phyloP scores from a whole-genome alignment of 2,113 vertebrate species.

The Nannobrachium achirus region DNA sequence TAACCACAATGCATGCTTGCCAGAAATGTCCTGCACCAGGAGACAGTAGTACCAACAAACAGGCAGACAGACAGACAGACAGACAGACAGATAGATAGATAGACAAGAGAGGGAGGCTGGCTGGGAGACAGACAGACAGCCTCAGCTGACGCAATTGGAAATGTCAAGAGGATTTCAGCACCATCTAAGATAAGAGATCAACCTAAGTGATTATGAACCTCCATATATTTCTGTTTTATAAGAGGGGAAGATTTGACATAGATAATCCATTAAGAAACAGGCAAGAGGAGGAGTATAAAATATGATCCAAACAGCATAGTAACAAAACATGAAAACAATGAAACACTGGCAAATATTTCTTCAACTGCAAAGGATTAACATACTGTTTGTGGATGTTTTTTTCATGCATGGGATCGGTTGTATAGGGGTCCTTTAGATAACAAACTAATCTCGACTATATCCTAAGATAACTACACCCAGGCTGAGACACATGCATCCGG shows the following conservation, averaged over 20 bases:
- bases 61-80: slow-evolving; percentile 6
- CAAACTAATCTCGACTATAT: slow-evolving; percentile 30
- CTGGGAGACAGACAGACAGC: background rate
- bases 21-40: background rate
- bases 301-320: background rate
- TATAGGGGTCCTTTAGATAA: slow-evolving; percentile 65
- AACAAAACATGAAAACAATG: background rate
- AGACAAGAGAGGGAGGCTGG: background rate
- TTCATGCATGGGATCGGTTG: slow-evolving; percentile 42
- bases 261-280: background rate
- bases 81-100: background rate
- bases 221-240: slow-evolving; percentile 10
- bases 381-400: slow-evolving; percentile 58
- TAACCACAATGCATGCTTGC: slow-evolving; percentile 21
- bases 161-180: slow-evolving; percentile 29
- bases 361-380: background rate
- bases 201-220: slow-evolving; percentile 19
- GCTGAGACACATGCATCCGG: slow-evolving; percentile 34
- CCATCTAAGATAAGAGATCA: slow-evolving; percentile 54
- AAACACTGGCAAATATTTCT: background rate
- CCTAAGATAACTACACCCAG: background rate
- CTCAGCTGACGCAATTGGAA: background rate
- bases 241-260: background rate
- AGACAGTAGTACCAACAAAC: background rate
- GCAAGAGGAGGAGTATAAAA: background rate